These are phyloP conservation scores for Tetrapedia diversipes DNA, from an alignment of 2,888 invertebrate genomes.

Conservation along the genomic window DNA sequence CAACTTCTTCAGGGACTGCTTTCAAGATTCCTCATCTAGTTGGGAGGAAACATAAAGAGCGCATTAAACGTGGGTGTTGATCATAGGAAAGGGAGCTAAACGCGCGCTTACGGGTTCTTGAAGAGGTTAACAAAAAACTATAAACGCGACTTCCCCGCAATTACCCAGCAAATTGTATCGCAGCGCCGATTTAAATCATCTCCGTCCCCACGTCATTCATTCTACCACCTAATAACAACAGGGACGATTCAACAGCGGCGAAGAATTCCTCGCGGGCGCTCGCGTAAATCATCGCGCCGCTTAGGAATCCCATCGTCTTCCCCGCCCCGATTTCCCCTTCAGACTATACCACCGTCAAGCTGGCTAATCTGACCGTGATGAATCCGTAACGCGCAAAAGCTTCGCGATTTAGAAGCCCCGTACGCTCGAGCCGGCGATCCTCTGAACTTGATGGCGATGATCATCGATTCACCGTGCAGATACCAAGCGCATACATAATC, in stretches of 20 bases:
- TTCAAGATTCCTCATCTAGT: no score
- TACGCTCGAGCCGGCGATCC: constrained; percentile 29
- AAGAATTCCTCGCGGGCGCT: background rate
- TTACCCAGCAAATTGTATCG: constrained; percentile 13
- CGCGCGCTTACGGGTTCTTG: no score
- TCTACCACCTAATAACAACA: background rate
- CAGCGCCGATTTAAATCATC: background rate
- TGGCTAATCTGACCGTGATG: constrained; percentile 31
- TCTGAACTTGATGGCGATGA: constrained; percentile 66
- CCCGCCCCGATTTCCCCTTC: background rate
- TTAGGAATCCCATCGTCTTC: constrained; percentile 12
- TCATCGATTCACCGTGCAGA: constrained; percentile 64
- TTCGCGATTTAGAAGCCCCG: constrained; percentile 46
- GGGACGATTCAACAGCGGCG: background rate
- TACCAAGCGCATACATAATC: constrained; percentile 64
- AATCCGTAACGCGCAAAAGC: constrained; percentile 46
- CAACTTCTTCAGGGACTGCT: no score
- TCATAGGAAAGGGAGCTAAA: no score
- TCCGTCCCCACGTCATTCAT: background rate
- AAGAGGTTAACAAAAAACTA: no score
- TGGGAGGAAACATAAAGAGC: no score
- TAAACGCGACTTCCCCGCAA: background rate
- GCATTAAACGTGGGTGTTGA: no score
- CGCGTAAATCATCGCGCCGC: constrained; percentile 11
- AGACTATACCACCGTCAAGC: no score